Base-by-base conservation (phyloP, 2,113 vertebrate genomes). In the Sorex araneus region DNA sequence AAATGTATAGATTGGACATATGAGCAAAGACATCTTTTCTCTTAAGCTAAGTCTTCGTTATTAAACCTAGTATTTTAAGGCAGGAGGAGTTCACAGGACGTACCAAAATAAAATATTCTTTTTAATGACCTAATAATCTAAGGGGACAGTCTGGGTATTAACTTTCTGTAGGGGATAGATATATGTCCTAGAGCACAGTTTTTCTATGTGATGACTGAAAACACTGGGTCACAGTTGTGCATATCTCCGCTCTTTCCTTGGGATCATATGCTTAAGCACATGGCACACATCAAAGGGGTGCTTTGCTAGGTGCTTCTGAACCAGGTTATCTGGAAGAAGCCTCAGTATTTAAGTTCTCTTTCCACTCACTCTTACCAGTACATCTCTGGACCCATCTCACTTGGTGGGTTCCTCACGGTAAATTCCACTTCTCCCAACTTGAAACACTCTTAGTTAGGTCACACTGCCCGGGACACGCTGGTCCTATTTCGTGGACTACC, bases 341-440 rank as follows among this genome's bases (percentile, higher is more conserved):
- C 66, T 85, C 34, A 0, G 7, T 16, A 18, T 84, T 45, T 54
- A 3, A 16, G 4, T 30, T 84, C 66, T 32, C 23, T 70, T 79
- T 30, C 8, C 74, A 60, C 3, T n/a, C 60, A 3, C 27, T 63
- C 4, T 74, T 32, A 60, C 25, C n/a, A 6, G 8, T 28, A 0
- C 27, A 50, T 25, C 28, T 81, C 43, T 66, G 60, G 83, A 12
- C 27, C 40, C 50, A 2, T 11, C 16, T 27, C 34, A 34, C 13
- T 40, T 16, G 15, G 92, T 79, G 64, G 6, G 9, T 36, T 70
- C 28, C 18, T 84, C 47, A 9, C 1, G 23, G 64, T 40, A 2
- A 67, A 87, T 91, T 84, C 84, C 32, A 85, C 18, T 75, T 91
- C 66, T 89, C 25, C 77, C 10, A 75, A 66, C 10, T 23, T 90